A percentile compares a stretch with the other conserved stretches of the same genome.
phyloP scores from a whole-genome alignment of 1,140 invertebrate genomes.

The Euborellia annulipes region DNA sequence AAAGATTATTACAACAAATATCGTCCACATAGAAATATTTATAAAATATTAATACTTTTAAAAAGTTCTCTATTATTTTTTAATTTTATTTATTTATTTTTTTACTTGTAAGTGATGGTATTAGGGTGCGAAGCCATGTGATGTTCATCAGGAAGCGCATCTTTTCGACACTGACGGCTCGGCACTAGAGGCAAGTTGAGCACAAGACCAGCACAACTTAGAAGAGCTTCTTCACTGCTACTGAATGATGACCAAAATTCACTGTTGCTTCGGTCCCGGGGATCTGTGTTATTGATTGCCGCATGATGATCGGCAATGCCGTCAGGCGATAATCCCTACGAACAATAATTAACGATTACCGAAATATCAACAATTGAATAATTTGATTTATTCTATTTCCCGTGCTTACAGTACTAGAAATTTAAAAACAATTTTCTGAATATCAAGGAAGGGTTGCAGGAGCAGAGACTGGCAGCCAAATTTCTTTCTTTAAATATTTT shows the following conservation, averaged over 20 bases:
- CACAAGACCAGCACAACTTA: constrained; percentile 56
- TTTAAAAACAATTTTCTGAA: no score
- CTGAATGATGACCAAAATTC: constrained; percentile 68
- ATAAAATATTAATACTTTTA: constrained; percentile 12
- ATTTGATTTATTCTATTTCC: no score
- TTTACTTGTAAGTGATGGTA: constrained; percentile 45
- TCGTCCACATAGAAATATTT: no score
- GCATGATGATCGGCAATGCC: constrained; percentile 12
- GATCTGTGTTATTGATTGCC: constrained; percentile 37
- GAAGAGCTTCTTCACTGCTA: constrained; percentile 53
- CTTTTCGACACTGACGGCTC: constrained; percentile 32
- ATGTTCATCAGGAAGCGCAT: constrained; percentile 24
- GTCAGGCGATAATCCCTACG: constrained; percentile 8
- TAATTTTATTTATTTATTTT: no score
- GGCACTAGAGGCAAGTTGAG: constrained; percentile 51
- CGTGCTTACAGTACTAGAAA: no score
- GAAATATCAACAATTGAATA: no score
- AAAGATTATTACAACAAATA: no score
- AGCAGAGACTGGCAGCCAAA: no score
- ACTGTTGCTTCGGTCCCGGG: constrained; percentile 48
- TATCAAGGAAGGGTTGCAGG: no score
- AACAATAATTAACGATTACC: no score
- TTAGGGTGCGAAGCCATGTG: constrained; percentile 38
- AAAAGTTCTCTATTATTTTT: background rate
- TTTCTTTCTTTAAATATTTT: no score